Percentiles rank a stretch among this genome's conserved stretches.
phyloP scores from a whole-genome alignment of 2,888 invertebrate genomes.

The Epinotia bilunana region DNA sequence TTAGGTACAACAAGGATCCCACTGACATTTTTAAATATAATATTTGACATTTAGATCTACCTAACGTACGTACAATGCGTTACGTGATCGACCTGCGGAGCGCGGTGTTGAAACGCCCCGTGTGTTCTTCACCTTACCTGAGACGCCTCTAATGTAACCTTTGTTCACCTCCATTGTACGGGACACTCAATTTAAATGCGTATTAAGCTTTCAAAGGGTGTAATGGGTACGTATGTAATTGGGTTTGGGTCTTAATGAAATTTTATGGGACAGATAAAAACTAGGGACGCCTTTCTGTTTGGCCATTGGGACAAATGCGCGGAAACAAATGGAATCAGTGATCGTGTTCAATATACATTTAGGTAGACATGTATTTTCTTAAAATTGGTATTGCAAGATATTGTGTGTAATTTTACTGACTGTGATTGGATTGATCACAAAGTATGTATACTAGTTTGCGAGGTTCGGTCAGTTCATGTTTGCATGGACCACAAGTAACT shows the following conservation, averaged over 20 bases:
- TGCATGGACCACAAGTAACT: too few relatives aligned
- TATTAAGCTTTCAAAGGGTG: constrained; percentile 44
- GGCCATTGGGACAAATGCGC: constrained; percentile 16
- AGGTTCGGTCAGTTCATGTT: too few relatives aligned
- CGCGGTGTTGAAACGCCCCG: too few relatives aligned
- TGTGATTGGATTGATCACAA: too few relatives aligned
- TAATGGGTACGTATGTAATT: constrained; percentile 42
- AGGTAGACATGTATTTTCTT: not conserved
- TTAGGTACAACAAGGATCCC: too few relatives aligned
- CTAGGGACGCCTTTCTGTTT: constrained; percentile 26
- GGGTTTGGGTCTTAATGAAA: constrained; percentile 43
- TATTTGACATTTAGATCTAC: too few relatives aligned
- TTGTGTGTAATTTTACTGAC: not conserved
- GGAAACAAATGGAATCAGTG: constrained; percentile 20
- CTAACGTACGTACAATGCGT: too few relatives aligned
- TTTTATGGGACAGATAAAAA: constrained; percentile 42
- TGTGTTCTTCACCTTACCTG: constrained; percentile 22
- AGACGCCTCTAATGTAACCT: constrained; percentile 39
- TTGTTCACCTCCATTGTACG: constrained; percentile 29
- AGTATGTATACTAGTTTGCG: too few relatives aligned
- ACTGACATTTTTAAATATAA: too few relatives aligned
- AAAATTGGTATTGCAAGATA: not conserved
- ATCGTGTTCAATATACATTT: not conserved
- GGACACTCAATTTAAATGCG: constrained; percentile 41
- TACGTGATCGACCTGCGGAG: too few relatives aligned